Evolutionary conservation across 2,113 vertebrate species (phyloP).

Genomic region (Brachypteracias leptosomus): DNA sequence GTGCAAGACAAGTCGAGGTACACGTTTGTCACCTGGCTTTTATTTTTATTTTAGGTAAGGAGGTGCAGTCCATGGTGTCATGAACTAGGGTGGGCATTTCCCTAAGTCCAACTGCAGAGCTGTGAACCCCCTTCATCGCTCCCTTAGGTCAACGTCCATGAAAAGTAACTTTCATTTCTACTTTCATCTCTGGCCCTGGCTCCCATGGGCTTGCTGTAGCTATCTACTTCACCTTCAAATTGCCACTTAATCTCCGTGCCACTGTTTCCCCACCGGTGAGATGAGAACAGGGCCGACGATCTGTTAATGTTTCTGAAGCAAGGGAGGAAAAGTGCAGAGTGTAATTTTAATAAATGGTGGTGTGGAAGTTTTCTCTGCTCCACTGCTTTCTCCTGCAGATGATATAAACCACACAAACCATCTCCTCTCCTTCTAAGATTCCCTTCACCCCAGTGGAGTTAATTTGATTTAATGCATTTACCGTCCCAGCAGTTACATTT

Average conservation of each 20-base stretch:
- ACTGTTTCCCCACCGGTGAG: not conserved
- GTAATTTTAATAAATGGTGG: constrained; percentile 52
- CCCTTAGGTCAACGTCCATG: no score
- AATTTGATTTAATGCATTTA: constrained; percentile 24
- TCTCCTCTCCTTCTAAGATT: not conserved
- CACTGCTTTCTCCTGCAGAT: not conserved
- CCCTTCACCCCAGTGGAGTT: not conserved
- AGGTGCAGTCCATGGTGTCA: not conserved
- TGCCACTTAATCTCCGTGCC: not conserved
- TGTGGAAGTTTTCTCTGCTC: not conserved
- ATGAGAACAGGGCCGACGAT: not conserved
- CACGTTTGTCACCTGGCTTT: not conserved
- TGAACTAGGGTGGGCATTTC: not conserved
- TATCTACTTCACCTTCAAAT: not conserved
- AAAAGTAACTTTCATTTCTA: not conserved
- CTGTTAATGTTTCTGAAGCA: constrained; percentile 22
- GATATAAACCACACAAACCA: not conserved
- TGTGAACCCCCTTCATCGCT: rapidly evolving
- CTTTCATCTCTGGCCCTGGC: not conserved
- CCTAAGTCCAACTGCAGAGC: not conserved
- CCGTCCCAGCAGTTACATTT: not conserved
- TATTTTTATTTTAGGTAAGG: not conserved
- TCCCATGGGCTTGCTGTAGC: not conserved
- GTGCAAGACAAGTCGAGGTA: not conserved
- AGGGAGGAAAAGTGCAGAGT: not conserved